Evolutionary conservation across 2,797 vertebrate genomes (phyloP).

Genomic region (Pseudomugil tenellus): DNA sequence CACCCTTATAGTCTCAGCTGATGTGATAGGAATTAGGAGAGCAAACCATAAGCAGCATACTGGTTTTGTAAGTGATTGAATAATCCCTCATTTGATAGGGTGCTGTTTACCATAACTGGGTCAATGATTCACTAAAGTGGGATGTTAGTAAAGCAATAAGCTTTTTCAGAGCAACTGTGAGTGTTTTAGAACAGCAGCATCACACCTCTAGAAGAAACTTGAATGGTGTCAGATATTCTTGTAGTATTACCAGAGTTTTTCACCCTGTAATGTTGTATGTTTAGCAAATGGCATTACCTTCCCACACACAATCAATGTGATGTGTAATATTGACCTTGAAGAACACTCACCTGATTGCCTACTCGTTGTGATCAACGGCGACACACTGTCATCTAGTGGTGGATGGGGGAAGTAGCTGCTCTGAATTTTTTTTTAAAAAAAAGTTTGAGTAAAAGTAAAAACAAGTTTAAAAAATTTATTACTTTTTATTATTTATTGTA

Average conservation of each 20-base stretch:
- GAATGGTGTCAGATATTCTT: neutral
- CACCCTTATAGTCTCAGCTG: conserved; percentile 35
- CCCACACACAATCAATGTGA: conserved; percentile 16
- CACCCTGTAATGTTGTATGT: neutral
- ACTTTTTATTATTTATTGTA: no score
- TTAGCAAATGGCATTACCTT: conserved; percentile 12
- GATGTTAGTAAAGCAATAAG: neutral
- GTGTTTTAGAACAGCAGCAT: neutral
- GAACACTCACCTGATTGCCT: conserved; percentile 58
- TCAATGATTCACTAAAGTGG: neutral
- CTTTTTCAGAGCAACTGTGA: neutral
- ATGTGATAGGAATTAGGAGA: conserved; percentile 49
- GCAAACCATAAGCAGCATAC: conserved; percentile 12
- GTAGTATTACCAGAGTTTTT: neutral
- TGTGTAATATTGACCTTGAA: conserved; percentile 68
- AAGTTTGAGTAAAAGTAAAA: neutral
- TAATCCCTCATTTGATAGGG: conserved; percentile 10
- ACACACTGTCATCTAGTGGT: conserved; percentile 69
- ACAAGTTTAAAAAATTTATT: no score
- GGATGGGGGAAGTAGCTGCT: conserved; percentile 12
- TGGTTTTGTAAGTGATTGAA: conserved; percentile 14
- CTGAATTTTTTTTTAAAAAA: neutral
- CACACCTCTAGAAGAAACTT: neutral
- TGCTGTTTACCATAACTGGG: conserved; percentile 3
- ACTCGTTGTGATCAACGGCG: conserved; percentile 22